Percentiles rank a stretch among this genome's conserved stretches.
Conservation (phyloP, 1,140 invertebrate genomes). For the Temnothorax longispinosus region DNA sequence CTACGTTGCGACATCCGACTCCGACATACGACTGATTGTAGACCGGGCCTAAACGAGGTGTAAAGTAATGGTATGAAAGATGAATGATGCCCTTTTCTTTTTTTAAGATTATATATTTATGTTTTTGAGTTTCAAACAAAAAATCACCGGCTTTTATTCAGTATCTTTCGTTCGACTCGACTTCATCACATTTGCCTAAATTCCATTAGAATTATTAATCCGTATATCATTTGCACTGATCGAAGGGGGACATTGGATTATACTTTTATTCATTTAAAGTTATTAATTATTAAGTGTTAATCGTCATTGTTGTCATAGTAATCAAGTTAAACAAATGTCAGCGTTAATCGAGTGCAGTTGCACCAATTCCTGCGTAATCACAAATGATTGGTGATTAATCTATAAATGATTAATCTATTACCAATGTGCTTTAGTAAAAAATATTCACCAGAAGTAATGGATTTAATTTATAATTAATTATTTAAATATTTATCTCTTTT, state of each 20-base stretch:
- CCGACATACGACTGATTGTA: no score
- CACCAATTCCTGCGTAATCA: not conserved
- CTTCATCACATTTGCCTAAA: not conserved
- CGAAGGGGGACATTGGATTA: not conserved
- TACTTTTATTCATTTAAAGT: not conserved
- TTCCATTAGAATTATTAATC: not conserved
- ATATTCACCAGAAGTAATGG: not conserved
- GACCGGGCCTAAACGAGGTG: no score
- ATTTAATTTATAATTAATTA: not conserved
- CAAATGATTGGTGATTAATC: not conserved
- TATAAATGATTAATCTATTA: not conserved
- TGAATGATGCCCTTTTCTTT: not conserved
- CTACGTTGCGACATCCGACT: no score
- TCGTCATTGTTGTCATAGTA: not conserved
- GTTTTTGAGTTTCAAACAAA: not conserved
- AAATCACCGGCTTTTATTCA: not conserved
- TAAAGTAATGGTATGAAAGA: not conserved
- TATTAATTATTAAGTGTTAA: not conserved
- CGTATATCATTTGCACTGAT: not conserved
- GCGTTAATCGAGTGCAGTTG: not conserved
- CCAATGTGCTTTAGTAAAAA: not conserved
- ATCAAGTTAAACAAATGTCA: not conserved
- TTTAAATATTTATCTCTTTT: not conserved
- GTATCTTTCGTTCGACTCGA: not conserved
- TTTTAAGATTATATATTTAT: not conserved